phyloP scores from a whole-genome alignment of 2,113 vertebrate genomes.

The Menura novaehollandiae region DNA sequence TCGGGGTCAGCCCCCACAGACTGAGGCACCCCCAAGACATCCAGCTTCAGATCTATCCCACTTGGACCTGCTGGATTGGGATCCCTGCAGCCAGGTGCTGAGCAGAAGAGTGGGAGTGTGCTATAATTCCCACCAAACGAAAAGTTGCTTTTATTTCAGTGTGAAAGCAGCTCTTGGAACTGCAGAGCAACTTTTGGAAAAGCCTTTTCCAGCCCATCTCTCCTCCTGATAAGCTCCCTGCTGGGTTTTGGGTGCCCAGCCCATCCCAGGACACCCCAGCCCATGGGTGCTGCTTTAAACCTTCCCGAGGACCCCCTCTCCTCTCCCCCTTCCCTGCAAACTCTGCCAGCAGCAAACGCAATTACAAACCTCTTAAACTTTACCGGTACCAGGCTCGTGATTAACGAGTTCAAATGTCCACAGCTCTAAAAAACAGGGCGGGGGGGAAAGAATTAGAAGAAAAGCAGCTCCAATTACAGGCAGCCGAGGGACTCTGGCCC shows the following conservation, averaged over 20 bases:
- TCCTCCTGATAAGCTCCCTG: neutral
- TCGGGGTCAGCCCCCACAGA: neutral
- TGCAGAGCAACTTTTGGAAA: neutral
- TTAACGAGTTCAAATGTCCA: constrained; percentile 20
- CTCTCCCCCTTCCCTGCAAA: neutral
- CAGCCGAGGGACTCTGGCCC: constrained; percentile 35
- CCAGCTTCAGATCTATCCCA: neutral
- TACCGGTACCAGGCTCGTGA: neutral
- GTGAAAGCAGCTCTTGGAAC: neutral
- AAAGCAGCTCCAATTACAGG: constrained; percentile 32
- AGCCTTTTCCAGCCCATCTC: neutral
- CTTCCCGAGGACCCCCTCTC: accelerated
- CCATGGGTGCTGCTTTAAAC: neutral
- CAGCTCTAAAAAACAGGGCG: neutral
- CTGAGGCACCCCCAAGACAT: accelerated
- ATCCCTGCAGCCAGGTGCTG: neutral
- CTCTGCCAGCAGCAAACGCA: neutral
- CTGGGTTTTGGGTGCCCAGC: neutral
- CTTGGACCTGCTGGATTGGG: neutral
- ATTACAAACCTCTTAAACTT: constrained; percentile 24
- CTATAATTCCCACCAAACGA: accelerated
- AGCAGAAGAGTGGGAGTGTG: neutral
- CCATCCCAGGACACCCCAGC: neutral
- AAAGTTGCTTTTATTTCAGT: neutral
- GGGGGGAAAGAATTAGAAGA: neutral